Evolutionary conservation across 2,888 invertebrate species (phyloP).

Genomic region (Epinotia ramella): DNA sequence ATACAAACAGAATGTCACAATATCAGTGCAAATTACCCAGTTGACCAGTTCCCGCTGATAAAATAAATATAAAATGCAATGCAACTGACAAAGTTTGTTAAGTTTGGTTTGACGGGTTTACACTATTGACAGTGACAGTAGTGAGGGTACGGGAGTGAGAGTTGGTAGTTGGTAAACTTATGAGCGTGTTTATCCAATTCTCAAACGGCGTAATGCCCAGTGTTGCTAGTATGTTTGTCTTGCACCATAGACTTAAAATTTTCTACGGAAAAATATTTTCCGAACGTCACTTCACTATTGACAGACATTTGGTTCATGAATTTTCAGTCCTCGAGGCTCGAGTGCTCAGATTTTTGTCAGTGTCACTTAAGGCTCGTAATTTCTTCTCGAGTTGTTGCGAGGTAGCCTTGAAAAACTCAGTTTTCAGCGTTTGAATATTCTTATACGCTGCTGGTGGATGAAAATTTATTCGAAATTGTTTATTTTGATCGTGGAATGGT

Average conservation of each 20-base stretch:
- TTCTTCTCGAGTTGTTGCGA: constrained; percentile 26
- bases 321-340: too few relatives aligned
- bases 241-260: constrained; percentile 29
- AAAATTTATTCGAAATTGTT: constrained; percentile 3
- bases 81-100: neutral
- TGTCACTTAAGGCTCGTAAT: constrained; percentile 45
- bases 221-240: neutral
- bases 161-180: neutral
- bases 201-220: neutral
- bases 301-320: constrained; percentile 40
- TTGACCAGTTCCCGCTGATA: neutral
- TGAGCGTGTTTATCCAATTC: neutral
- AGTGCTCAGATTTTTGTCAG: constrained; percentile 46
- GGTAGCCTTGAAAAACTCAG: constrained; percentile 25
- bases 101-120: neutral
- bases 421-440: constrained; percentile 31
- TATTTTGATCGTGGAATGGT: constrained; percentile 9
- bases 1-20: neutral
- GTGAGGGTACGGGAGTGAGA: too few relatives aligned
- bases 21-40: neutral
- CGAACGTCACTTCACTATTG: constrained; percentile 41
- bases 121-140: neutral
- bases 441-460: constrained; percentile 1
- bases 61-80: neutral
- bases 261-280: constrained; percentile 23